Evolutionary conservation across 2,113 vertebrate genomes (phyloP), one percentile per base, ranked within the genome.

Genomic region (Formicarius rufipectus): DNA sequence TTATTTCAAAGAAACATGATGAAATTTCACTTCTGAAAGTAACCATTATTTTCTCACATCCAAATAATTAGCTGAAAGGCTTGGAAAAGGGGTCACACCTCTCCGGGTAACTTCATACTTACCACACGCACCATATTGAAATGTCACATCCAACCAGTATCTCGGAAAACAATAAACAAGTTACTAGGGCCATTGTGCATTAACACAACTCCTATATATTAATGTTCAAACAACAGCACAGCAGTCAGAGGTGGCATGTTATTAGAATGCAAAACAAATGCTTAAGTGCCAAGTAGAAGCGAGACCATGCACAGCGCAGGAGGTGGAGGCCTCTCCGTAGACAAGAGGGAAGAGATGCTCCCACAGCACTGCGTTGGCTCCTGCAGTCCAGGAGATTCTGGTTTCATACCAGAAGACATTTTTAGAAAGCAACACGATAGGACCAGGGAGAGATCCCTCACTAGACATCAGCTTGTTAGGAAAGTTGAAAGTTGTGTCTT

Each of bases 371-470:
- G 42, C 20, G 0, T 3, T 62, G 92, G 86, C 72, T 93, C 45
- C 50, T 2, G 3, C 40, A 37, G n/a, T 1, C 59, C 1, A 0
- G 21, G 13, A 11, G 55, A 53, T 42, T 85, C 33, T 80, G 89
- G 30, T 27, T 72, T 89, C 27, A 0, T 3, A 88, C 72, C 88
- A 89, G 72, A 27, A 74, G 55, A 55, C 18, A 14, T 86, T 90
- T 93, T 95, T 93, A 95, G 94, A 90, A 92, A 93, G 55, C 13
- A 85, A 79, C 21, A 78, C 59, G 91, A 75, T 8, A 82, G 49
- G 28, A 80, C 20, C 19, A 64, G 88, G 37, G 68, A 84, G 45
- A 73, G 40, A 87, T 82, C 74, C 77, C 0, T 0, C 78, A 82
- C 27, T 40, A 81, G 40, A 52, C 40, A 82, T 28, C 92, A 64